Conservation (phyloP, 2,797 vertebrate species). For the Catharus ustulatus region DNA sequence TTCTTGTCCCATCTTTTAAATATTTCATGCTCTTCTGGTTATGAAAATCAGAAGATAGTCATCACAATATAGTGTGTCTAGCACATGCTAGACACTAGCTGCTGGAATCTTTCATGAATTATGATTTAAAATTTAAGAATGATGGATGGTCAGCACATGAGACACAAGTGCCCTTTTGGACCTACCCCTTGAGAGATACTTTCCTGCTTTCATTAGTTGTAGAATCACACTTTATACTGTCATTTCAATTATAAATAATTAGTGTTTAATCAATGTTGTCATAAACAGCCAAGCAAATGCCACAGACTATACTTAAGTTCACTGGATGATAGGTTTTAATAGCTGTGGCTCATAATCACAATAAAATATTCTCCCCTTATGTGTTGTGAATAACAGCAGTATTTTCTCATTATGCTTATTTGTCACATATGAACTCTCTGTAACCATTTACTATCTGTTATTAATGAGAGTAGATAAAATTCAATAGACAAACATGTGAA, state of each 20-base stretch:
- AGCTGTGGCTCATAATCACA: not conserved
- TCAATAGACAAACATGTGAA: not conserved
- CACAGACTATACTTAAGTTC: not conserved
- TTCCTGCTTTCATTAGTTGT: not conserved
- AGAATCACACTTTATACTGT: not conserved
- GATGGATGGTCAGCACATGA: not conserved
- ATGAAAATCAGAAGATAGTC: not conserved
- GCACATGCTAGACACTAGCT: not conserved
- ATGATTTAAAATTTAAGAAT: not conserved
- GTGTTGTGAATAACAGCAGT: not conserved
- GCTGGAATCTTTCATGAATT: not conserved
- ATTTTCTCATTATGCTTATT: not conserved
- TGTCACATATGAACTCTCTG: not conserved
- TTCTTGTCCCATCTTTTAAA: not conserved
- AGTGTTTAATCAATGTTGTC: not conserved
- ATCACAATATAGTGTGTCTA: not conserved
- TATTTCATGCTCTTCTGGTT: not conserved
- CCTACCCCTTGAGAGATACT: not conserved
- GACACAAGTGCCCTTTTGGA: not conserved
- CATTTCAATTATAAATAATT: conserved; percentile 46
- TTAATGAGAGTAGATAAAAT: not conserved
- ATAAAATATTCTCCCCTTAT: not conserved
- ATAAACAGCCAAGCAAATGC: not conserved
- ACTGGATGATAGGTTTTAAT: conserved; percentile 28
- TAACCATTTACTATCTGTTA: not conserved